A percentile compares a stretch with the other conserved stretches of the same genome.
These are phyloP conservation scores for Leptinotarsa undecemlineata DNA, from an alignment of 1,140 invertebrate genomes.

Conservation along the genomic window DNA sequence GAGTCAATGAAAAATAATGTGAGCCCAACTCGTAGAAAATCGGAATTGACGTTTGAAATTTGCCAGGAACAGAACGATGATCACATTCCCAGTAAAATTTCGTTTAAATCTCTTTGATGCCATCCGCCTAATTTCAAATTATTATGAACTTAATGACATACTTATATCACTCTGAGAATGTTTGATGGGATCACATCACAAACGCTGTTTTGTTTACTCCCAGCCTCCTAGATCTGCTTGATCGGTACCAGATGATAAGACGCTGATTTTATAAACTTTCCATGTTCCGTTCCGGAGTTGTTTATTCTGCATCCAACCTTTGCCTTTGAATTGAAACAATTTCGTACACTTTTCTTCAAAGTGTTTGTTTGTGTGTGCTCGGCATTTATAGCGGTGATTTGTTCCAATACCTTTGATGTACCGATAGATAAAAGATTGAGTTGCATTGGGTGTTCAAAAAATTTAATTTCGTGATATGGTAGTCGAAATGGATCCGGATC, in stretches of 20 bases:
- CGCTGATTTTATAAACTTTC: slow-evolving; percentile 30
- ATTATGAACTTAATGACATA: slow-evolving; percentile 34
- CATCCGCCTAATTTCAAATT: slow-evolving; percentile 23
- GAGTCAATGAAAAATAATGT: too few species aligned
- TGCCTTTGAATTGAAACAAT: slow-evolving; percentile 24
- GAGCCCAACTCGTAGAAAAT: neutral
- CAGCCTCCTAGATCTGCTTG: slow-evolving; percentile 22
- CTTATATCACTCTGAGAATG: slow-evolving; percentile 30
- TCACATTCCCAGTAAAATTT: slow-evolving; percentile 9
- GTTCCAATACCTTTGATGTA: slow-evolving; percentile 19
- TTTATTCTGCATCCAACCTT: slow-evolving; percentile 19
- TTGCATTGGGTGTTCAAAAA: too few species aligned
- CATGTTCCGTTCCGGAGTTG: slow-evolving; percentile 15
- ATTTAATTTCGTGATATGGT: too few species aligned
- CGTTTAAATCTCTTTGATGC: slow-evolving; percentile 21
- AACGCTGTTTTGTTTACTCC: slow-evolving; percentile 28
- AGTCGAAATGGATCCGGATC: too few species aligned
- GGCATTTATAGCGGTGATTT: slow-evolving; percentile 17
- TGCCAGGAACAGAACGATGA: neutral
- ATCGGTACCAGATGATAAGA: slow-evolving; percentile 30
- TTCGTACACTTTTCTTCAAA: slow-evolving; percentile 12
- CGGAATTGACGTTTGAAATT: neutral
- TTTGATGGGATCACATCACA: slow-evolving; percentile 30
- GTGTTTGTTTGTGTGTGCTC: slow-evolving; percentile 18
- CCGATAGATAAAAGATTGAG: neutral